Evolutionary conservation across 1,140 invertebrate species (phyloP).

Genomic region (Listronotus oregonensis): DNA sequence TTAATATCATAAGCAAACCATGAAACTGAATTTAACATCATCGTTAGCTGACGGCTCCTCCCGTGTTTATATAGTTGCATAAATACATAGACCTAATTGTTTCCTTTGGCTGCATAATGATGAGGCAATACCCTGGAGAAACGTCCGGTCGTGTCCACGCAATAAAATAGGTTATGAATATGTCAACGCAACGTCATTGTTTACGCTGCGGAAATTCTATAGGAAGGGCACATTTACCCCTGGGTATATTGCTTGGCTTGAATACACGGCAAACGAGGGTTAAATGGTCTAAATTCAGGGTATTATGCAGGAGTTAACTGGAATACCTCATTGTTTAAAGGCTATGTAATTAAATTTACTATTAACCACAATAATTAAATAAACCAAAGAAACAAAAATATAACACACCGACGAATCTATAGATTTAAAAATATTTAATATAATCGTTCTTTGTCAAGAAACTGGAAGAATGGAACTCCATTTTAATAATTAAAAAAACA

Average conservation of each 20-base stretch:
- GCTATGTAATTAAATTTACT: constrained; percentile 14
- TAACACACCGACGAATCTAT: too few species aligned
- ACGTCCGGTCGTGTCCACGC: constrained; percentile 21
- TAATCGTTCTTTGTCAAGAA: too few species aligned
- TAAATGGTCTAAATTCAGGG: constrained; percentile 28
- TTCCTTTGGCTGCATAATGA: constrained; percentile 32
- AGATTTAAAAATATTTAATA: too few species aligned
- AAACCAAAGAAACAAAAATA: too few species aligned
- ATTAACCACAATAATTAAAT: too few species aligned
- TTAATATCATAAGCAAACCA: too few species aligned
- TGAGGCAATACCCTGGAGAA: constrained; percentile 26
- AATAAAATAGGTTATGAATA: constrained; percentile 36
- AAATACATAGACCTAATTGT: constrained; percentile 33
- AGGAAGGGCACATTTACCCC: constrained; percentile 18
- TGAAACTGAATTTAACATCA: constrained; percentile 13
- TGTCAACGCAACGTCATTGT: constrained; percentile 35
- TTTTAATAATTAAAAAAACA: too few species aligned
- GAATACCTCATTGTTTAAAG: constrained; percentile 21
- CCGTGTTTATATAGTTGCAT: constrained; percentile 31
- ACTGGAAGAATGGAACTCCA: too few species aligned
- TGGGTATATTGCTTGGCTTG: constrained; percentile 23
- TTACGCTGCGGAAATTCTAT: constrained; percentile 27
- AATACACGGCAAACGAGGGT: constrained; percentile 31
- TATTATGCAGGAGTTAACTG: constrained; percentile 28
- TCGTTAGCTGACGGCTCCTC: neutral